Percentiles rank a stretch among this genome's conserved stretches.
These are phyloP conservation scores for Collichthys lucidus DNA, from an alignment of 2,113 vertebrate genomes.

Conservation along the genomic window DNA sequence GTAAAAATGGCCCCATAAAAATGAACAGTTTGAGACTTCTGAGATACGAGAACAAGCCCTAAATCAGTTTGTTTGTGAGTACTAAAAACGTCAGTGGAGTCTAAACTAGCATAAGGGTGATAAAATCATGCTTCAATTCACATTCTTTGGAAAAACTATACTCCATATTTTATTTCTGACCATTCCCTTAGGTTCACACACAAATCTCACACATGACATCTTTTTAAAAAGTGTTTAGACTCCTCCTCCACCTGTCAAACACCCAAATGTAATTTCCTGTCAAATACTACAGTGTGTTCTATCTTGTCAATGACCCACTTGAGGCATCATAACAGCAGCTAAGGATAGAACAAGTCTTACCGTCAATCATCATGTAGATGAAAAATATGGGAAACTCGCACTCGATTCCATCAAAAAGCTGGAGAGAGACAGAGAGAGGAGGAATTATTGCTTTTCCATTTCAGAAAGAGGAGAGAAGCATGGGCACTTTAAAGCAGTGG, in stretches of 20 bases:
- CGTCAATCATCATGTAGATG: conserved; percentile 99
- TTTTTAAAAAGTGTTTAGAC: conserved; percentile 18
- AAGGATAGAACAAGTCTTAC: conserved; percentile 84
- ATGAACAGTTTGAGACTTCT: not conserved
- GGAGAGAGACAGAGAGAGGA: conserved; percentile 73
- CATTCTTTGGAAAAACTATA: not conserved
- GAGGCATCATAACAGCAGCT: conserved; percentile 39
- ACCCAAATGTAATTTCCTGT: conserved; percentile 43
- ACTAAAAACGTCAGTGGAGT: conserved; percentile 18
- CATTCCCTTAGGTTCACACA: conserved; percentile 15
- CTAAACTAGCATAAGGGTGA: not conserved
- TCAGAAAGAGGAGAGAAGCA: conserved; percentile 15
- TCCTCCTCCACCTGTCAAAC: conserved; percentile 38
- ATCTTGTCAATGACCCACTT: conserved; percentile 46
- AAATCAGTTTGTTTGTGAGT: conserved; percentile 3
- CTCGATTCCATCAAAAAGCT: conserved; percentile 99
- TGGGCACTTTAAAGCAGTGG: conserved; percentile 38
- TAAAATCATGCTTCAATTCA: conserved; percentile 22
- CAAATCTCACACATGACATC: conserved; percentile 8
- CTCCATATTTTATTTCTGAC: not conserved
- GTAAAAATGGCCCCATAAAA: not conserved
- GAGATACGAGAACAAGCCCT: not conserved
- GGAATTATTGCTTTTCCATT: conserved; percentile 55
- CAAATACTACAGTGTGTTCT: conserved; percentile 34
- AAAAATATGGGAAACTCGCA: conserved; percentile 99